Evolutionary conservation across 1,140 invertebrate genomes (phyloP), one percentile per base, ranked within the genome.

Genomic region (Camponotus pennsylvanicus): DNA sequence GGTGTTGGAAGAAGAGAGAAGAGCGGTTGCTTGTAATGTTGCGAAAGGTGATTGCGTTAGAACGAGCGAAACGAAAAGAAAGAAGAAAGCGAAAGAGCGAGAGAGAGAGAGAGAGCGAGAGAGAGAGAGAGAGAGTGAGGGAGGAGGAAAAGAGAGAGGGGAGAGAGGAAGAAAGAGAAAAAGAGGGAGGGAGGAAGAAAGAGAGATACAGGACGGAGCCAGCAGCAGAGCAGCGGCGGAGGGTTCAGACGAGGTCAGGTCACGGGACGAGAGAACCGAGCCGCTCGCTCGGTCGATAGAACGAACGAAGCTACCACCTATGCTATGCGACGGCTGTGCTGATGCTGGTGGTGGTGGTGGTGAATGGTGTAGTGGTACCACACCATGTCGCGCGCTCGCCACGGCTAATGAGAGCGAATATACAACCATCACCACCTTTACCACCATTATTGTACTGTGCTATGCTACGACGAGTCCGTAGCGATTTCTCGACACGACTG

Each of bases 161-260:
- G 52, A 18, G 45, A 52, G 76, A 13, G 6, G 8, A 45, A 8
- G 21, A 11, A 13, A 79, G 52, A 21, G 55, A 45, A 70, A 13
- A 37, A 37, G 76, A 76, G 77, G 49, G 78, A 70, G 84, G 40
- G 69, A 63, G 67, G 57, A 37, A 70, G 63, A 75, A 52, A 3
- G 32, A 15, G 37, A 66, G 82, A 86, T 66, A 59, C 75, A 85
- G 87, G 57, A 27, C 55, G 84, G 75, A 80, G 87, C 57, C 85
- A 88, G 89, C 80, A 90, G 85, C 90, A 92, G 92, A 89, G 91
- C 91, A 91, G 92, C 89, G 88, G 91, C 88, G 89, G 90, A 92
- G 90, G 90, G 94, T 95, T 95, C 94, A 95, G 94, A 92, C 91
- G 94, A 94, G 94, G 94, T 95, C 94, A 95, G 94, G 94, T 95